Conservation (phyloP, 2,888 invertebrate genomes). For the Pemphredon lugubris region DNA sequence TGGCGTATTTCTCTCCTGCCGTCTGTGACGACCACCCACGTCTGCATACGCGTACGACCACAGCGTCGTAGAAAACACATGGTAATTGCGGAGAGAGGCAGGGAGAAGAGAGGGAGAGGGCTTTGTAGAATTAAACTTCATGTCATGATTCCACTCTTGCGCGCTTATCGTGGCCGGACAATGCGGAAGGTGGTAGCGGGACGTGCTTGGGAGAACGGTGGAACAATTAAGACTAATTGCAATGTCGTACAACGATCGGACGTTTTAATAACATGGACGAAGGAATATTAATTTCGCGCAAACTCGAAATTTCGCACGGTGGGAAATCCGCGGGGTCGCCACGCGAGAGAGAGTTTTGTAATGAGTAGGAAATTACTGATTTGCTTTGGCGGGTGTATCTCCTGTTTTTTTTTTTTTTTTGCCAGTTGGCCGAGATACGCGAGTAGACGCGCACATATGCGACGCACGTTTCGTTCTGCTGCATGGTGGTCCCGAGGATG, state of each 20-base stretch:
- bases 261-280: slow-evolving; percentile 45
- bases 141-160: slow-evolving; percentile 57
- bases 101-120: slow-evolving; percentile 17
- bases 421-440: too few species aligned
- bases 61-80: slow-evolving; percentile 40
- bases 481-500: slow-evolving; percentile 1
- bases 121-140: slow-evolving; percentile 56
- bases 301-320: not conserved
- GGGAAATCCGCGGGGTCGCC: too few species aligned
- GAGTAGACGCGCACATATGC: not conserved
- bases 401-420: too few species aligned
- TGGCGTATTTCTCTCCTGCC: not conserved
- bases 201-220: slow-evolving; percentile 41
- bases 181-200: slow-evolving; percentile 53
- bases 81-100: slow-evolving; percentile 33
- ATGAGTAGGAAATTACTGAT: too few species aligned
- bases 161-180: slow-evolving; percentile 60
- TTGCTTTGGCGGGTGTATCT: too few species aligned
- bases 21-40: slow-evolving; percentile 38
- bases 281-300: slow-evolving; percentile 51
- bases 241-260: slow-evolving; percentile 56
- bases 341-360: not conserved
- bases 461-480: not conserved
- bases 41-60: slow-evolving; percentile 10
- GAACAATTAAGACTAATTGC: slow-evolving; percentile 66